A percentile compares a stretch with the other conserved stretches of the same genome.
These are phyloP conservation scores for Acipenser transmontanus DNA, from an alignment of 2,797 vertebrate species.

Conservation along the genomic window DNA sequence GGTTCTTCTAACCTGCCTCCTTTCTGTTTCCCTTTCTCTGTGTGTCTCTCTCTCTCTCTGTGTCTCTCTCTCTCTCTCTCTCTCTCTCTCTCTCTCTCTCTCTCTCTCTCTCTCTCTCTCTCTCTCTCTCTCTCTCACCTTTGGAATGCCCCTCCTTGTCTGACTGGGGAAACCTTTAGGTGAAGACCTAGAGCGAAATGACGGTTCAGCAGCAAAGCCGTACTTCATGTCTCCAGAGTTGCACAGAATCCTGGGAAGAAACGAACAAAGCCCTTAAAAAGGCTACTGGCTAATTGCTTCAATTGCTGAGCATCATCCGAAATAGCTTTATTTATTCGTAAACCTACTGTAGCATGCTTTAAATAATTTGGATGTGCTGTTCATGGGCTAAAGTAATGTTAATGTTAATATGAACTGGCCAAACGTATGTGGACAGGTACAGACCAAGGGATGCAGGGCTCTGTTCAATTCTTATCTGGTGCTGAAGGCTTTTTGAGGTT, in stretches of 20 bases:
- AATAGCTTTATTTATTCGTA: constrained; percentile 19
- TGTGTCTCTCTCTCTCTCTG: constrained; percentile 12
- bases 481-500: background rate
- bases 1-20: constrained; percentile 29
- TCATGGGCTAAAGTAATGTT: constrained; percentile 3
- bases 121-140: constrained; percentile 17
- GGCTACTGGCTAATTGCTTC: constrained; percentile 38
- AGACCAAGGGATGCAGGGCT: constrained; percentile 4
- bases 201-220: constrained; percentile 84
- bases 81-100: constrained; percentile 1
- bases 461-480: constrained; percentile 15
- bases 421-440: background rate
- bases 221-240: constrained; percentile 90
- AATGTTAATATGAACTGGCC: constrained; percentile 2
- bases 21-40: constrained; percentile 32
- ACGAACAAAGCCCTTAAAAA: constrained; percentile 64
- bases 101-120: constrained; percentile 33
- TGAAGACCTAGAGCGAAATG: constrained; percentile 95
- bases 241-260: constrained; percentile 82
- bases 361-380: constrained; percentile 18
- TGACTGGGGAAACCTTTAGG: constrained; percentile 55
- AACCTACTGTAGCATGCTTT: constrained; percentile 19
- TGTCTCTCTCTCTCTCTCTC: no score
- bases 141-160: constrained; percentile 24
- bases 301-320: background rate